phyloP scores from a whole-genome alignment of 2,113 vertebrate genomes.

The Furnarius figulus region DNA sequence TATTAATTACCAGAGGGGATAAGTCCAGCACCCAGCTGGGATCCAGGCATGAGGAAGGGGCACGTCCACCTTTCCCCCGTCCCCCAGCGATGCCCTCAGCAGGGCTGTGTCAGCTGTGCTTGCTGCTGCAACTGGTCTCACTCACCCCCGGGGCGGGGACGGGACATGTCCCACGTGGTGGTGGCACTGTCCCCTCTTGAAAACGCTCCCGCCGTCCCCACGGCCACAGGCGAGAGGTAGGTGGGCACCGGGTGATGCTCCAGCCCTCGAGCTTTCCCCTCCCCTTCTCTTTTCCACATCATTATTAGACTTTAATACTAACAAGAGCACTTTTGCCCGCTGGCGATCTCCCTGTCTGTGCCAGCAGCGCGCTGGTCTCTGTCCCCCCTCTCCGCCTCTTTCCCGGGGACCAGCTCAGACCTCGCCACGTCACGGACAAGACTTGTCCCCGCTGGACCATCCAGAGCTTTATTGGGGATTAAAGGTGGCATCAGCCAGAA shows the following conservation, averaged over 20 bases:
- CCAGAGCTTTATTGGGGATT: conserved; percentile 41
- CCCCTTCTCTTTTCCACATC: background rate
- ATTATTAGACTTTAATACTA: rapidly evolving
- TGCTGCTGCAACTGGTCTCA: background rate
- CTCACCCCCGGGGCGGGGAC: background rate
- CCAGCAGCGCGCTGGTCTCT: background rate
- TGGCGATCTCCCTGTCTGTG: background rate
- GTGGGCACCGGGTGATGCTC: background rate
- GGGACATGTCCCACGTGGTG: background rate
- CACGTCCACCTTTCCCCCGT: background rate
- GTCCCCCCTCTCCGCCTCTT: background rate
- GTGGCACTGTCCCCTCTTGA: background rate
- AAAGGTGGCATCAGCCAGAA: conserved; percentile 29
- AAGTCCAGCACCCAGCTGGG: background rate
- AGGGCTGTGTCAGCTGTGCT: background rate
- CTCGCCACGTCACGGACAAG: background rate
- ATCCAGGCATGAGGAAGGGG: background rate
- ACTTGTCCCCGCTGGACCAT: conserved; percentile 2
- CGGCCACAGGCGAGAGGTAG: conserved; percentile 1
- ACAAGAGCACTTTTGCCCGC: background rate
- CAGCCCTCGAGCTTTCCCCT: background rate
- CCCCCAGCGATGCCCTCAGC: background rate
- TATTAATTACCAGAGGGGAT: background rate
- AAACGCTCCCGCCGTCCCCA: background rate
- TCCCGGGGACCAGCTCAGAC: background rate